Conservation (phyloP, 2,113 vertebrate species). For the Heteronetta atricapilla region DNA sequence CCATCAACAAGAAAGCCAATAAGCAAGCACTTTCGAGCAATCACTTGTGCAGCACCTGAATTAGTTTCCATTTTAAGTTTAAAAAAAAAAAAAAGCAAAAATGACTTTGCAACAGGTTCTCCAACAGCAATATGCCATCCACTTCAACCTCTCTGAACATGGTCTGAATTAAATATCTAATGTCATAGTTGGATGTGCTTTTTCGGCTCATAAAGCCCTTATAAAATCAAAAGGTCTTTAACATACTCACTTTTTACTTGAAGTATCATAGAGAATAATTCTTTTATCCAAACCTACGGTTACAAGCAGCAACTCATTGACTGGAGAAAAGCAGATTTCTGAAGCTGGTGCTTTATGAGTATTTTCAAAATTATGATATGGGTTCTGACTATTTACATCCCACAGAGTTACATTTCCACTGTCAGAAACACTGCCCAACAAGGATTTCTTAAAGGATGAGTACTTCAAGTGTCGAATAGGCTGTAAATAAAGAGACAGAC, state of each 20-base stretch:
- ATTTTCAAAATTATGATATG: slow-evolving; percentile 86
- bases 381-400: slow-evolving; percentile 92
- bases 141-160: not conserved
- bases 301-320: slow-evolving; percentile 91
- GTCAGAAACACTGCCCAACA: slow-evolving; percentile 92
- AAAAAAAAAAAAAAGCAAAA: not conserved
- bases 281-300: slow-evolving; percentile 96
- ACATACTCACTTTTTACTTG: slow-evolving; percentile 92
- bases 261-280: slow-evolving; percentile 94
- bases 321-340: slow-evolving; percentile 92
- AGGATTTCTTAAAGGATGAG: slow-evolving; percentile 89
- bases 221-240: not conserved
- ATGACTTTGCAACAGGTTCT: not conserved
- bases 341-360: slow-evolving; percentile 93
- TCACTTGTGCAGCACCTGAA: not conserved
- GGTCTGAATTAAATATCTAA: not conserved
- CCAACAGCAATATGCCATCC: not conserved
- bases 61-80: not conserved
- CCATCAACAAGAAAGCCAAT: not conserved
- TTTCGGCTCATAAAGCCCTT: not conserved
- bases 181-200: not conserved
- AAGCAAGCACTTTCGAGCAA: not conserved
- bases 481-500: slow-evolving; percentile 71
- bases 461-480: slow-evolving; percentile 90
- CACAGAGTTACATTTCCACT: slow-evolving; percentile 91